phyloP scores from a whole-genome alignment of 2,888 invertebrate genomes.

The Heliconius erato region DNA sequence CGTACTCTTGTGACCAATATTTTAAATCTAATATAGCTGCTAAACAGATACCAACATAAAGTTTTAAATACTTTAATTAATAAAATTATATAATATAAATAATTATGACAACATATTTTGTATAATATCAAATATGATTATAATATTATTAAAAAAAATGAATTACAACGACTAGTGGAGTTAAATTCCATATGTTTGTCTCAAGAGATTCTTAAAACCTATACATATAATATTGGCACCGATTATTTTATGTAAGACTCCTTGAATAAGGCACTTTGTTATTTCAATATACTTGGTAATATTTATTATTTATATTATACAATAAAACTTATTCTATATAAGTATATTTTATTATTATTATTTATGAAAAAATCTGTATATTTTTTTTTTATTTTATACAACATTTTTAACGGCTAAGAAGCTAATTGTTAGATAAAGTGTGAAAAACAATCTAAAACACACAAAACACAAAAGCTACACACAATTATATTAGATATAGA shows the following conservation, averaged over 20 bases:
- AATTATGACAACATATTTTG: constrained; percentile 26
- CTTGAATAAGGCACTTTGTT: constrained; percentile 60
- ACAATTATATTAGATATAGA: constrained; percentile 47
- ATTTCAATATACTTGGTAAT: constrained; percentile 15
- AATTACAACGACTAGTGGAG: constrained; percentile 69
- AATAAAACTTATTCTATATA: not conserved
- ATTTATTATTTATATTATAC: not conserved
- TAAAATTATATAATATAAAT: constrained; percentile 19
- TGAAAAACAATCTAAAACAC: constrained; percentile 62
- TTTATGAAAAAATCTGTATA: too few relatives aligned
- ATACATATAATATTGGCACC: constrained; percentile 66
- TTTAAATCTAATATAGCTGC: constrained; percentile 42
- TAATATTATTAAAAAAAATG: constrained; percentile 18
- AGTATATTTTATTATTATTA: too few relatives aligned
- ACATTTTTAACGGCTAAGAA: constrained; percentile 51
- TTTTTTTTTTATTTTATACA: not conserved
- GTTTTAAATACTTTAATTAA: constrained; percentile 26
- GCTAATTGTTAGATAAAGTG: constrained; percentile 59
- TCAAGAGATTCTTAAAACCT: constrained; percentile 71
- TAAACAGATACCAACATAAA: constrained; percentile 19
- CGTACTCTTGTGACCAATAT: constrained; percentile 76
- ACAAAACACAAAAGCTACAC: constrained; percentile 63
- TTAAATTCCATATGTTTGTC: constrained; percentile 58
- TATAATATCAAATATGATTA: constrained; percentile 15
- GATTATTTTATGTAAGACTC: constrained; percentile 56